Conservation (phyloP, 2,797 vertebrate genomes). For the Distichodus sexfasciatus region DNA sequence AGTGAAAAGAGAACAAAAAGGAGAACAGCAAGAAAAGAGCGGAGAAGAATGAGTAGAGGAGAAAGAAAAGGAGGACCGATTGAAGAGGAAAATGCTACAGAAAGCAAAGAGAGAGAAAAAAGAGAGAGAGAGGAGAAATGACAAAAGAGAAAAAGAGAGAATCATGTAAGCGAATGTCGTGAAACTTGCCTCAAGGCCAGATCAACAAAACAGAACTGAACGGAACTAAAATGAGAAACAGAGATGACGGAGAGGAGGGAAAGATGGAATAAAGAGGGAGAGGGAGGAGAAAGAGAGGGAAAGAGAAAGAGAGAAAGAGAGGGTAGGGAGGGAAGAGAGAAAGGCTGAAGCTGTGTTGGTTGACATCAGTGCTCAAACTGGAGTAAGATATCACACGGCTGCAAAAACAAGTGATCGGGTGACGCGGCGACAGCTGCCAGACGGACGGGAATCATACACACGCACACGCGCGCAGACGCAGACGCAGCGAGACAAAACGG, state of each 20-base stretch:
- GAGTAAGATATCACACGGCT: slow-evolving; percentile 55
- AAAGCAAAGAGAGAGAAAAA: background rate
- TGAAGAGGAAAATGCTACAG: no score
- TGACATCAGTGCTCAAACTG: slow-evolving; percentile 46
- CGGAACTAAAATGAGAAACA: background rate
- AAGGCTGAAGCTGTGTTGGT: slow-evolving; percentile 1
- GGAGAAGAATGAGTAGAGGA: background rate
- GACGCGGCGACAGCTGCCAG: slow-evolving; percentile 72
- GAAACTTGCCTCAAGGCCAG: slow-evolving; percentile 3
- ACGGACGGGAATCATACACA: slow-evolving; percentile 47
- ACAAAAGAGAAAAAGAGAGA: background rate
- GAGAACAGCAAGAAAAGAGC: no score
- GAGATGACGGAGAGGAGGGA: background rate
- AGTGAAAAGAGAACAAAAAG: background rate
- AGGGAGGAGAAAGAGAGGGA: background rate
- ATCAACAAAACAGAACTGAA: slow-evolving; percentile 23
- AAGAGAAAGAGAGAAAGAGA: background rate
- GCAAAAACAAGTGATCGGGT: slow-evolving; percentile 74
- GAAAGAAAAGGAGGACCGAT: background rate
- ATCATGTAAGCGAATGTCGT: slow-evolving; percentile 29
- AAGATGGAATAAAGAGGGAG: no score
- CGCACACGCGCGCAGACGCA: slow-evolving; percentile 12
- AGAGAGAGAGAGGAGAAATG: background rate
- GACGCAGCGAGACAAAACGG: slow-evolving; percentile 6
- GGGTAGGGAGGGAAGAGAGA: background rate